A percentile compares a stretch with the other conserved stretches of the same genome.
Evolutionary conservation across 2,797 vertebrate species (phyloP).

Genomic region (Paguma larvata): DNA sequence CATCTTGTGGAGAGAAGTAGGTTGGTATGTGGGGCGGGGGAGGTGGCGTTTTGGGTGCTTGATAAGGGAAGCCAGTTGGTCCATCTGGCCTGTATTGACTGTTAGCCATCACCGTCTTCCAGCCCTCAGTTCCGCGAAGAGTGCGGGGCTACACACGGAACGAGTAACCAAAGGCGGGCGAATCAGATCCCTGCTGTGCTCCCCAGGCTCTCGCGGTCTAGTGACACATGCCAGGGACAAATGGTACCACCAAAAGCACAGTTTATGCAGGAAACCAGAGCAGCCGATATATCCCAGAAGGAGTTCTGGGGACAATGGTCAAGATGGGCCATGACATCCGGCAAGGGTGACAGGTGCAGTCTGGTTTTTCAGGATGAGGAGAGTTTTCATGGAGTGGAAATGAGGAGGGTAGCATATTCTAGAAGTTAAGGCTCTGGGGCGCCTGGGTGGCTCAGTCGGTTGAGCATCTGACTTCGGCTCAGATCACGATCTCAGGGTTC

Average conservation of each 20-base stretch:
- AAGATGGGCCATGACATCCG: background rate
- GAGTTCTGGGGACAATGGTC: background rate
- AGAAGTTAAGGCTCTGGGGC: background rate
- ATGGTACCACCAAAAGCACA: background rate
- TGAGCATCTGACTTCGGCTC: no score
- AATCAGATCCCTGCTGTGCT: background rate
- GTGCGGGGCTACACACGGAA: background rate
- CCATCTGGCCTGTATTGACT: background rate
- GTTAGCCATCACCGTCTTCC: background rate
- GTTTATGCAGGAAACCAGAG: constrained; percentile 20
- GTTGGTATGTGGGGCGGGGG: background rate
- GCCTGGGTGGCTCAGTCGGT: no score
- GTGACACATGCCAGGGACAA: background rate
- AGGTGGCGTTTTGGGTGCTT: no score
- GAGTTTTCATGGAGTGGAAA: background rate
- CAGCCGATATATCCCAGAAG: background rate
- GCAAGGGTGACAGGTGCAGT: background rate
- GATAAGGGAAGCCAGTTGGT: background rate
- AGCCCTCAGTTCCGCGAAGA: background rate
- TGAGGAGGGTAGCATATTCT: background rate
- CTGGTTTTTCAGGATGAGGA: background rate
- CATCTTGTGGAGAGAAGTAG: background rate
- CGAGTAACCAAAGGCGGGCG: background rate
- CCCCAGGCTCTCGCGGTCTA: background rate
- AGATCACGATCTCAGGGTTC: no score